Conservation (phyloP, 2,888 invertebrate genomes). For the Ommatoiulus sabulosus region DNA sequence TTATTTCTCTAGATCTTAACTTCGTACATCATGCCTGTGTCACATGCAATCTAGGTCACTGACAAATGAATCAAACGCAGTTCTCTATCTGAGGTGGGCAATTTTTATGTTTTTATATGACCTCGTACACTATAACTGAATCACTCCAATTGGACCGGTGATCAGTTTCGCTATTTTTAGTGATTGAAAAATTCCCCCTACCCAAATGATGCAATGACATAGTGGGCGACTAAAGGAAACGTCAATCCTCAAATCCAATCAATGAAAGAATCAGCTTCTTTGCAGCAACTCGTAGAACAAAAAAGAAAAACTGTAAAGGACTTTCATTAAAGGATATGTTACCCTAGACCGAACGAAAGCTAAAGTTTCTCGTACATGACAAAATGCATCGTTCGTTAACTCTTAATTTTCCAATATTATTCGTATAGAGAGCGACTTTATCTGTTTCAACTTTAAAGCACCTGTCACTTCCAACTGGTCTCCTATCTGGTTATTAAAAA, state of each 20-base stretch:
- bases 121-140: background rate
- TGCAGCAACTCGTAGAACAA: background rate
- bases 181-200: background rate
- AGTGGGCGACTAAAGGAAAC: background rate
- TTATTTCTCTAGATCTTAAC: background rate
- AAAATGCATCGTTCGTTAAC: background rate
- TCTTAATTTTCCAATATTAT: too few species aligned
- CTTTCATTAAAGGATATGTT: background rate
- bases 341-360: background rate
- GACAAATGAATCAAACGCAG: background rate
- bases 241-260: background rate
- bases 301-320: background rate
- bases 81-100: background rate
- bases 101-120: background rate
- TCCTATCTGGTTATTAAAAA: background rate
- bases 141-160: background rate
- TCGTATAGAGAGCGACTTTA: too few species aligned
- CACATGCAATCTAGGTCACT: background rate
- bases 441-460: background rate
- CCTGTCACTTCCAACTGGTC: background rate
- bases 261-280: background rate
- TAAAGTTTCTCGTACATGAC: background rate
- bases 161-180: background rate
- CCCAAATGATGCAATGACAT: background rate
- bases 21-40: background rate